Evolutionary conservation across 2,888 invertebrate species (phyloP).

Genomic region (Drosophila lacicola): DNA sequence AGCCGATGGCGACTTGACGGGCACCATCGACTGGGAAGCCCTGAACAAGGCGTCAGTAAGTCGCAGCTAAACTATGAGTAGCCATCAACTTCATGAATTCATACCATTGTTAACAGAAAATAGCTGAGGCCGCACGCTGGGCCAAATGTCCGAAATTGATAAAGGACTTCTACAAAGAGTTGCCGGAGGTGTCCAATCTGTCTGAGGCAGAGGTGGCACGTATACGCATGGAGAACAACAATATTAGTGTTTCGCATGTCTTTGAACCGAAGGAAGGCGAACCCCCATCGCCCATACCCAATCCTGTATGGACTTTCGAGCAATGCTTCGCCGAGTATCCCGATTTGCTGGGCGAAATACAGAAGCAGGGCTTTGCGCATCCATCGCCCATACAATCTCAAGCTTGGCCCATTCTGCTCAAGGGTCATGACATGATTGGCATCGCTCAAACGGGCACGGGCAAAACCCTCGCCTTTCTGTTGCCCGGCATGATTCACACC

Average conservation of each 20-base stretch:
- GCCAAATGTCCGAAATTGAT: conserved; percentile 88
- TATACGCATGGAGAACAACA: conserved; percentile 89
- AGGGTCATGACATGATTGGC: conserved; percentile 97
- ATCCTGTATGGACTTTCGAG: conserved; percentile 89
- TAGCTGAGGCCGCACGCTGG: conserved; percentile 87
- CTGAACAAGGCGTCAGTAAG: conserved; percentile 76
- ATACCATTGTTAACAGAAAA: conserved; percentile 84
- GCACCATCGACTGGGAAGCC: conserved; percentile 78
- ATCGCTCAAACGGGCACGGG: conserved; percentile 98
- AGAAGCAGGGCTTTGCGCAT: conserved; percentile 91
- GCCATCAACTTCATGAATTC: conserved; percentile 10
- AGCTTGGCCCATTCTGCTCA: conserved; percentile 96
- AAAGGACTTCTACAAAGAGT: conserved; percentile 94
- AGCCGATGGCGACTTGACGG: conserved; percentile 41
- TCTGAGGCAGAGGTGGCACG: conserved; percentile 87
- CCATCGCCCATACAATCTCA: conserved; percentile 97
- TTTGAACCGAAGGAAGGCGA: conserved; percentile 86
- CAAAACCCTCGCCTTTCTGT: conserved; percentile 96
- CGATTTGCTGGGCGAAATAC: conserved; percentile 92
- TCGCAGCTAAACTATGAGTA: neutral
- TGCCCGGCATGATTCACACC: conserved; percentile 97
- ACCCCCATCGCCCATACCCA: conserved; percentile 81
- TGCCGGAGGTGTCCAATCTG: conserved; percentile 89
- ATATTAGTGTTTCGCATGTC: conserved; percentile 90
- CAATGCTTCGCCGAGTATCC: conserved; percentile 93